Evolutionary conservation across 2,888 invertebrate genomes (phyloP), one percentile per base, ranked within the genome.

Genomic region (Ellobium chinense): DNA sequence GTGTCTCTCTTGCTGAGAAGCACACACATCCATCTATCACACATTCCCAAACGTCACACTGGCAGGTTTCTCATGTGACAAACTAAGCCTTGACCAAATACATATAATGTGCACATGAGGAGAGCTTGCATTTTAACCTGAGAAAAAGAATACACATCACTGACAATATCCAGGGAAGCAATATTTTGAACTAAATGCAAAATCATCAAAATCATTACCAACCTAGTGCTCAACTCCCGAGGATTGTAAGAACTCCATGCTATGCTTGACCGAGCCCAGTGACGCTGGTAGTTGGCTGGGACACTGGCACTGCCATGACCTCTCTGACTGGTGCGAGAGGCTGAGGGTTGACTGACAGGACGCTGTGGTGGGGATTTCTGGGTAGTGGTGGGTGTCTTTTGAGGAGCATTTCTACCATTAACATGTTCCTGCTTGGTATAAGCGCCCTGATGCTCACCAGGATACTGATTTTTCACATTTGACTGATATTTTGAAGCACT

Each of bases 211-310:
- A n/a, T 29, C 1, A 39, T 29, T 2, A 69, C 70, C 18, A 12
- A 87, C 65, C 85, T 86, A 12, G 89, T 88, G 62, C 83, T 88
- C 1, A 90, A 83, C 62, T 91, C 91, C n/a, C 89, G 85, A 2
- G 86, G 85, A 65, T 89, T 87, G 78, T 87, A 89, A 0, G 90
- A 88, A 27, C 84, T 82, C 91, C 91, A 91, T 0, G 89, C 89
- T 5, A 84, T 86, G 54, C 89, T 91, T 7, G 91, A 91, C 27
- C 85, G 85, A 5, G 86, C 86, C 90, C 91, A 91, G 70, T 87
- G 88, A 9, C 90, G 82, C 68, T 87, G 85, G 56, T 87, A 87
- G 31, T 24, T 74, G 37, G 80, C 82, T 46, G 84, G 81, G n/a
- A 14, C 65, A 3, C 78, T 24, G 4, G 14, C 27, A 29, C 14